These are phyloP conservation scores for Cylloceria caligata DNA, from an alignment of 2,888 invertebrate species.

Conservation along the genomic window DNA sequence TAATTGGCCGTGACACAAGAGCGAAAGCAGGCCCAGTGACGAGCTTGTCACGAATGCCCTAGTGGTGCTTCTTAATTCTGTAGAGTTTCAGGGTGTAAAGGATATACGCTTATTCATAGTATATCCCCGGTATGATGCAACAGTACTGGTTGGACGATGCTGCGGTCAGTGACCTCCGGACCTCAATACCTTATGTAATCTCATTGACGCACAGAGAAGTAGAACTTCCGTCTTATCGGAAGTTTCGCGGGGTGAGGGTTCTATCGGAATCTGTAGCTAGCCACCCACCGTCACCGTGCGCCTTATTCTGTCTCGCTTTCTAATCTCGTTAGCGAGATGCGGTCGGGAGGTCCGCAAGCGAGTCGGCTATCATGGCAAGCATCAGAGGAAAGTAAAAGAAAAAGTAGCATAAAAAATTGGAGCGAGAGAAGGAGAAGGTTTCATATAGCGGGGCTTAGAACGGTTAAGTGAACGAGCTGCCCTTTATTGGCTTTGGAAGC, in stretches of 20 bases:
- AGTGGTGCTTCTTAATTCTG: slow-evolving; percentile 63
- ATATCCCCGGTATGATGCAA: slow-evolving; percentile 7
- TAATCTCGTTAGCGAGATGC: slow-evolving; percentile 67
- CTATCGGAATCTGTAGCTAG: not conserved
- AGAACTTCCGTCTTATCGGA: slow-evolving; percentile 1
- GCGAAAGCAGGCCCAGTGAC: slow-evolving; percentile 19
- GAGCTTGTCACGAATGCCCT: slow-evolving; percentile 47
- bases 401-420: slow-evolving; percentile 35
- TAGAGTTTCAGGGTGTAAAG: slow-evolving; percentile 14
- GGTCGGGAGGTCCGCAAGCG: slow-evolving; percentile 27
- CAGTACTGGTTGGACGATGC: slow-evolving; percentile 18
- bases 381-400: slow-evolving; percentile 29
- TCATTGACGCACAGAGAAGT: not conserved
- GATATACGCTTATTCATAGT: not conserved
- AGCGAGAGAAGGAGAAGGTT: slow-evolving; percentile 57
- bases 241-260: not conserved
- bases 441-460: slow-evolving; percentile 67
- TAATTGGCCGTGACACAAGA: slow-evolving; percentile 64
- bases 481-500: slow-evolving; percentile 81
- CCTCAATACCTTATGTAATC: slow-evolving; percentile 12
- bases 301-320: slow-evolving; percentile 46
- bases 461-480: slow-evolving; percentile 73
- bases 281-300: slow-evolving; percentile 39
- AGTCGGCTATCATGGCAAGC: slow-evolving; percentile 61
- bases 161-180: slow-evolving; percentile 38